phyloP scores from a whole-genome alignment of 2,888 invertebrate species.

The Rhingia campestris region DNA sequence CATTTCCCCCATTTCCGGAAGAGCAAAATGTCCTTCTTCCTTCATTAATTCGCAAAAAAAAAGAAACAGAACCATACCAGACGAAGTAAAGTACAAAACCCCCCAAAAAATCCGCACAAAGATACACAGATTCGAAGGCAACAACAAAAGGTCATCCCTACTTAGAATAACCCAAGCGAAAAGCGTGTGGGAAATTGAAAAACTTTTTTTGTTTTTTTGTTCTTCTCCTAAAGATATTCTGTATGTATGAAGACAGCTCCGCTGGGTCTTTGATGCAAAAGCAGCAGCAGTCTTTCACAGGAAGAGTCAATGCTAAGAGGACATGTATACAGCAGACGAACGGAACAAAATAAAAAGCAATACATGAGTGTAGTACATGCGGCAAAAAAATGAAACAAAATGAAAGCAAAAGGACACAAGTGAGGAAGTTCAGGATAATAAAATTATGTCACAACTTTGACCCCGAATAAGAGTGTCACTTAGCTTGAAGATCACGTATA shows the following conservation, averaged over 20 bases:
- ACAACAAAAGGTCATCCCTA: constrained; percentile 65
- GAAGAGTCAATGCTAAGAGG: constrained; percentile 12
- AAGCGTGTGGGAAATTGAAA: constrained; percentile 69
- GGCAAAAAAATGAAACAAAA: not conserved
- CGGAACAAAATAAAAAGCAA: not conserved
- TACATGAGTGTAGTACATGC: not conserved
- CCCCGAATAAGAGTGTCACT: constrained; percentile 54
- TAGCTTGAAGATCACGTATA: constrained; percentile 53
- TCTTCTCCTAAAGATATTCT: constrained; percentile 21
- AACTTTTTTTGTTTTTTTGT: constrained; percentile 36
- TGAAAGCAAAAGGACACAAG: constrained; percentile 40
- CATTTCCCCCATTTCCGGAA: constrained; percentile 59
- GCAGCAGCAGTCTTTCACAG: not conserved
- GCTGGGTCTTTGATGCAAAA: not conserved
- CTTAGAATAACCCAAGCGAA: constrained; percentile 51
- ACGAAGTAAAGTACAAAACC: constrained; percentile 39
- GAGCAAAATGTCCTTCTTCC: constrained; percentile 52
- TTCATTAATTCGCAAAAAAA: constrained; percentile 65
- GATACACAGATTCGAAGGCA: not conserved
- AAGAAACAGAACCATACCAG: constrained; percentile 53
- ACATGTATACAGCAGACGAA: not conserved
- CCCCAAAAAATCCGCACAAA: constrained; percentile 18
- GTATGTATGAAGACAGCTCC: not conserved
- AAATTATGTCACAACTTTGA: constrained; percentile 70
- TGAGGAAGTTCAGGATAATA: constrained; percentile 63